Evolutionary conservation across 2,888 invertebrate genomes (phyloP).

Genomic region (Xiphydria camelus): DNA sequence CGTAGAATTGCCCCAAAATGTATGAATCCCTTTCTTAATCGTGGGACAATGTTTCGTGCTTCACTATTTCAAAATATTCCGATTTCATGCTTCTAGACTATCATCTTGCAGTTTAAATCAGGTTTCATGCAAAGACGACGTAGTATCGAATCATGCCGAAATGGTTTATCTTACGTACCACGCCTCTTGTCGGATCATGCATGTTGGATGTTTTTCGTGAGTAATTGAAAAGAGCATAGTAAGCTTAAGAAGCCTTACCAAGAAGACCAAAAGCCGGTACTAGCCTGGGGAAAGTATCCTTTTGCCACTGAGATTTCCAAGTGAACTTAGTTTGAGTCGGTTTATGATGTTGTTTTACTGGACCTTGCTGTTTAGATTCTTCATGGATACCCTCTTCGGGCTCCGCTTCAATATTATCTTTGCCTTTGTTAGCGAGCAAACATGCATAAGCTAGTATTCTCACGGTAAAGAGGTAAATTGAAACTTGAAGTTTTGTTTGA

Average conservation of each 20-base stretch:
- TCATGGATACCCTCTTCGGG: slow-evolving; percentile 23
- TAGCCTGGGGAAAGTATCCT: slow-evolving; percentile 46
- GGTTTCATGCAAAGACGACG: background rate
- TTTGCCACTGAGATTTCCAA: slow-evolving; percentile 48
- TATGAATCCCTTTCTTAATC: too few relatives aligned
- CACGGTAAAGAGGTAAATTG: too few relatives aligned
- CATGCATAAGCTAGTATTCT: slow-evolving; percentile 31
- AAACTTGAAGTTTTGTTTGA: too few relatives aligned
- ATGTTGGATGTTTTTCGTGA: background rate
- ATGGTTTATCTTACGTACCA: background rate
- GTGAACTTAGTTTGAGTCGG: slow-evolving; percentile 47
- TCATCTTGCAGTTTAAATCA: too few relatives aligned
- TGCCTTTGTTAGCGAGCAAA: slow-evolving; percentile 49
- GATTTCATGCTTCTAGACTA: too few relatives aligned
- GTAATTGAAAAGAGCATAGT: slow-evolving; percentile 8
- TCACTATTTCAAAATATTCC: too few relatives aligned
- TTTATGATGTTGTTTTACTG: slow-evolving; percentile 35
- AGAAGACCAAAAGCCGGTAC: slow-evolving; percentile 49
- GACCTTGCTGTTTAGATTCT: slow-evolving; percentile 33
- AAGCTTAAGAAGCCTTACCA: slow-evolving; percentile 43
- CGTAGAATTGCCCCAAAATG: too few relatives aligned
- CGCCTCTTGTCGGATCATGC: background rate
- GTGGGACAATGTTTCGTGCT: too few relatives aligned
- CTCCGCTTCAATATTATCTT: slow-evolving; percentile 34
- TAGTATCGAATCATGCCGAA: slow-evolving; percentile 1